Base-by-base conservation (phyloP, 2,888 invertebrate genomes). In the Troilus luridus region DNA sequence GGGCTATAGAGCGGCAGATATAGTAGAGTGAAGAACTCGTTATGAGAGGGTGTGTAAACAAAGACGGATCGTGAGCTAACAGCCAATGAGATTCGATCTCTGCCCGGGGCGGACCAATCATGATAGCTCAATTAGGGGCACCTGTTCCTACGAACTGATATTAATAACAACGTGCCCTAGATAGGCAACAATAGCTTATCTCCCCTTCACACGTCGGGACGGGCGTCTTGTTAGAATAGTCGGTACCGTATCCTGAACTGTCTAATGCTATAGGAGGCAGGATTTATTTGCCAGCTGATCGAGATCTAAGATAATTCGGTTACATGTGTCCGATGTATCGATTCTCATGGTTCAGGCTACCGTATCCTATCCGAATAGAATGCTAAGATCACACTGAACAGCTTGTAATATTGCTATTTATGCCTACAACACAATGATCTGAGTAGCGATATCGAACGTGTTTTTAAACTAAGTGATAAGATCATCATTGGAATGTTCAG, bases 11-110 rank as follows among this genome's bases (percentile, higher is more conserved):
- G 41, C 72, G 72, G 72, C 8, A 77, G 27, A 77, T 77, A 41
- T 41, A 41, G 41, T 5, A 77, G 72, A 77, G 6, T 41, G 72
- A 77, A 77, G 72, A 77, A 77, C 41, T 77, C 72, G 72, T 77
- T 77, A 77, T 77, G 17, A 27, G 72, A 77, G 72, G 72, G 72
- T 77, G 72, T 77, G 72, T 77, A 77, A 77, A 77, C 72, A 77
- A 77, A 77, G 72, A 77, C 27, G 85, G 85, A 85, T 85, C 85
- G 85, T 85, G 85, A 58, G 85, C 9, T 56, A 85, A 85, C 85
- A 85, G n/a, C 85, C 85, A 85, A 77, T 77, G 27, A 77, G 85
- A 85, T 85, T 11, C 9, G 56, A 85, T 85, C 85, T 85, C 17
- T 10, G 56, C 56, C 85, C 56, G 10, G 8, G 85, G 85, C 72